phyloP scores from a whole-genome alignment of 2,113 vertebrate genomes.

The Actenoides hombroni region DNA sequence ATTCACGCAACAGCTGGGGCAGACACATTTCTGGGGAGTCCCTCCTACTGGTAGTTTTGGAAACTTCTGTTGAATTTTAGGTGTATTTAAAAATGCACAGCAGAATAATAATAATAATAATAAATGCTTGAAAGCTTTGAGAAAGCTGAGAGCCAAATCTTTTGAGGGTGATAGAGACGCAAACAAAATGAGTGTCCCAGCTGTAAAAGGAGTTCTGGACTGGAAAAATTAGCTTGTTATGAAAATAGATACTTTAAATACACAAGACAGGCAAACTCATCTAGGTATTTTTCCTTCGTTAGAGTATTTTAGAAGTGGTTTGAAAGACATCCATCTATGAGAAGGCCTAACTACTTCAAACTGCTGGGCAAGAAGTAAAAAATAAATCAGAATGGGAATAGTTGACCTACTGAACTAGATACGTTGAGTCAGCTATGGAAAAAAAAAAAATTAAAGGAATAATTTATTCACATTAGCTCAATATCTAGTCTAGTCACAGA shows the following conservation, averaged over 20 bases:
- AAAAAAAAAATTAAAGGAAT: not conserved
- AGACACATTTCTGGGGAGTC: not conserved
- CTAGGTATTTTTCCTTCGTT: not conserved
- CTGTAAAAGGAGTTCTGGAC: not conserved
- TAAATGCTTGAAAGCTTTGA: not conserved
- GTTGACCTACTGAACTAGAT: not conserved
- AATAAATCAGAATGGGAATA: not conserved
- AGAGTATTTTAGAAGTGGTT: not conserved
- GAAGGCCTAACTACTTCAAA: not conserved
- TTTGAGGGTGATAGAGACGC: fast-evolving
- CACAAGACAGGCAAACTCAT: not conserved
- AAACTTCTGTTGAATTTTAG: not conserved
- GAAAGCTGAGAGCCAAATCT: not conserved
- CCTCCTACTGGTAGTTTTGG: not conserved
- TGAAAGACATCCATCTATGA: not conserved
- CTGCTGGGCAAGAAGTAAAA: not conserved
- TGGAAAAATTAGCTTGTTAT: not conserved
- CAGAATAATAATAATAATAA: not conserved
- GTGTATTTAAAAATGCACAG: not conserved
- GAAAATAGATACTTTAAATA: not conserved
- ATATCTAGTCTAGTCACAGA: not conserved
- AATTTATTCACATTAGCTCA: not conserved
- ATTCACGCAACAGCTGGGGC: not conserved
- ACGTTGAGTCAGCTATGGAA: not conserved
- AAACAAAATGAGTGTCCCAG: not conserved